phyloP scores from a whole-genome alignment of 2,888 invertebrate genomes.

The Schizotus pectinicornis region DNA sequence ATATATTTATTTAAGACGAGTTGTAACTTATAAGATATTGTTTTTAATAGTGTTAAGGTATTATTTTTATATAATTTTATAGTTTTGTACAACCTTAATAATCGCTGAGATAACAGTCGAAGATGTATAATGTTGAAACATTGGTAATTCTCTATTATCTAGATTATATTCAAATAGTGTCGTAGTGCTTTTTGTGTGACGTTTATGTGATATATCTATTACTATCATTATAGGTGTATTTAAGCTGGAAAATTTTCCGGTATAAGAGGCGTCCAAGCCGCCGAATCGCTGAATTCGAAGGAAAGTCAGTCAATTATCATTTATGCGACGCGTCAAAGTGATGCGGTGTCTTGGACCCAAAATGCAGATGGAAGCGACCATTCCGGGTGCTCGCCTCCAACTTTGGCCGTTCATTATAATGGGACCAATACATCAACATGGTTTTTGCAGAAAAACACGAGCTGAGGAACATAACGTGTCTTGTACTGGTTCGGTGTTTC shows the following conservation, averaged over 20 bases:
- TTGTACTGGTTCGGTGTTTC: too few species aligned
- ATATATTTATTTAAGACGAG: conserved; percentile 51
- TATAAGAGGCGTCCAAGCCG: conserved; percentile 24
- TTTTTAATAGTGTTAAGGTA: conserved; percentile 48
- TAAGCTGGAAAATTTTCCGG: conserved; percentile 18
- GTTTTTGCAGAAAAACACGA: too few species aligned
- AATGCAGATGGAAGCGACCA: conserved; percentile 43
- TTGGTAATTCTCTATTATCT: conserved; percentile 52
- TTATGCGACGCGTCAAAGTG: conserved; percentile 21
- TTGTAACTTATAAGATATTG: conserved; percentile 45
- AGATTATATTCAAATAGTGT: conserved; percentile 55
- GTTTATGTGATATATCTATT: conserved; percentile 61
- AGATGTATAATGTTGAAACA: conserved; percentile 49
- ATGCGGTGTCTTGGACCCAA: conserved; percentile 38
- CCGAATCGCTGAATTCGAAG: conserved; percentile 13
- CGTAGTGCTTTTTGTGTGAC: conserved; percentile 62
- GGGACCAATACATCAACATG: too few species aligned
- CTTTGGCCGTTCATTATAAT: not conserved
- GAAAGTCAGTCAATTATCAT: conserved; percentile 23
- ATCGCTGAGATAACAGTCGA: conserved; percentile 46
- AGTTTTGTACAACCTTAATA: conserved; percentile 52
- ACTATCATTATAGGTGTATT: conserved; percentile 49
- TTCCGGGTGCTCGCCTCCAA: conserved; percentile 16
- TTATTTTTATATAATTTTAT: conserved; percentile 56
- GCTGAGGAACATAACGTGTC: too few species aligned